Base-by-base conservation (phyloP, 2,113 vertebrate genomes). In the Mormyrus lacerda region DNA sequence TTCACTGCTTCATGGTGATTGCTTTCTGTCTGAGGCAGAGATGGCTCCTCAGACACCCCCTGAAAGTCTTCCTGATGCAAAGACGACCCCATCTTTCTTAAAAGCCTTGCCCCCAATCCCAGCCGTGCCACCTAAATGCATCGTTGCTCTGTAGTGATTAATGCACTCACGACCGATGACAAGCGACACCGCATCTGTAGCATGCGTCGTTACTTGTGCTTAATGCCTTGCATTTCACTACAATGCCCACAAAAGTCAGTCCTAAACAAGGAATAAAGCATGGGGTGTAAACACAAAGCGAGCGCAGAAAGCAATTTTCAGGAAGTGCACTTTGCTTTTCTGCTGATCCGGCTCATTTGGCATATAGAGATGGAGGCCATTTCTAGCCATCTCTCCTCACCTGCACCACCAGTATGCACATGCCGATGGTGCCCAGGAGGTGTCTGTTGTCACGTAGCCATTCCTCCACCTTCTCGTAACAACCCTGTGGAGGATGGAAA, bases 371-470 rank as follows among this genome's bases (percentile, higher is more conserved):
- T 47, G 79, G 21, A 24, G 79, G 19, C 21, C 24, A 44, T 8
- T 45, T 24, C 82, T 24, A n/a, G 19, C 44, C 44, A 21, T 84
- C 8, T 84, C 42, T 84, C 93, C 88, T 87, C 94, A 98, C 98
- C 98, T 99, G 98, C 92, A 98, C 96, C 93, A 99, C 97, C 90
- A 99, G 94, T 90, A 99, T 92, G 90, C 97, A 98, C 97, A 99
- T 98, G 21, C 97, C 98, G 69, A 97, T 95, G 0, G 97, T 98
- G 90, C 98, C 98, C 1, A 99, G 95, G 87, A 99, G 97, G 13
- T 99, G 97, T 93, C 98, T 99, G 83, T 99, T 98, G 48, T 98
- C 96, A 55, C 98, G 97, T 55, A 99, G 95, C 97, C 98, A 99
- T 87, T 95, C 96, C 94, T 97, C 97, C 15, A 98, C 96, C 91